Evolutionary conservation across 2,113 vertebrate species (phyloP), one percentile per base, ranked within the genome.

Genomic region (Chinchilla lanigera): DNA sequence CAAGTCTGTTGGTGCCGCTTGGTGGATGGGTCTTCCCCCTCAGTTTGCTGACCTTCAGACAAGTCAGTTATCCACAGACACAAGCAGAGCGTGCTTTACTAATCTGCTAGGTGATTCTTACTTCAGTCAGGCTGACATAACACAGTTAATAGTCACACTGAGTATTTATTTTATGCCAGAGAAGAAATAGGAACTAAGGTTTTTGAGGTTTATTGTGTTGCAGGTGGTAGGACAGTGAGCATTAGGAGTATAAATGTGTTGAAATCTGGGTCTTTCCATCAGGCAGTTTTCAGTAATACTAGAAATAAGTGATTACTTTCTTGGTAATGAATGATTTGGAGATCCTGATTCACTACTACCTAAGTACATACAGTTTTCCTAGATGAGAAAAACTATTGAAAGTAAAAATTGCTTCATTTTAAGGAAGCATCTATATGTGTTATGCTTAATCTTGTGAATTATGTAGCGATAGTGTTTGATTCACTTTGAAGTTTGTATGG

Each of bases 331-430:
- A 87, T 22, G 41, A 54, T 56, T 94, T 92, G 1, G 50, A 94
- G 81, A 54, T 82, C 96, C 0, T 78, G 89, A 69, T 93, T 95
- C 54, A 38, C 10, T 47, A 3, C 4, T 73, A 60, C 73, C 38
- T 22, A 54, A 95, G 47, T 75, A 88, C 35, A n/a, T 71, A 22
- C 0, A 41, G 2, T 92, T 94, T 90, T 47, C 8, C 26, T 41
- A 82, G 28, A 71, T 95, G 24, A 96, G 60, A 58, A 65, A 93
- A 83, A 56, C 50, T 60, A 19, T 75, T 88, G 24, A 87, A 94
- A 61, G 69, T 80, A 93, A 94, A 92, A 95, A 44, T 60, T 9
- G 44, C 41, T 89, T 89, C 24, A 92, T 89, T 92, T 87, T 85
- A 86, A 89, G 93, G 54, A 84, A 47, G 44, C 4, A 28, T 69